Conservation (phyloP, 2,797 vertebrate species). For the Phalanger gymnotis region DNA sequence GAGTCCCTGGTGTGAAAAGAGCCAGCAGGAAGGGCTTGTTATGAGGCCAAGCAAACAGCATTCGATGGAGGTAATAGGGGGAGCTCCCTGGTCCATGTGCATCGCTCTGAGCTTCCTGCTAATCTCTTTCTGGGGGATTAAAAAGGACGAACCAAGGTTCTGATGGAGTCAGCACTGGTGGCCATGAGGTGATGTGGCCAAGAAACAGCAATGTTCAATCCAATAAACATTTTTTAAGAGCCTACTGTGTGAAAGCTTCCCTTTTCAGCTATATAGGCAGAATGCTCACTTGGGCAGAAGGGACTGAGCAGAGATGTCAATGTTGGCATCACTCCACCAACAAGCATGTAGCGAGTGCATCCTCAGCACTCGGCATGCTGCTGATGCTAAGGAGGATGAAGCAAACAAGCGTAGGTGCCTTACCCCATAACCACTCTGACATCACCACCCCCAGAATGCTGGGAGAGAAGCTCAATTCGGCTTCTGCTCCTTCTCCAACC, state of each 20-base stretch:
- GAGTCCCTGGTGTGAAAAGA: background rate
- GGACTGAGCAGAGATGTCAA: background rate
- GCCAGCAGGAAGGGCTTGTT: background rate
- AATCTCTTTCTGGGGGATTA: constrained; percentile 38
- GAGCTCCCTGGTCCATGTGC: background rate
- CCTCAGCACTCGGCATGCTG: background rate
- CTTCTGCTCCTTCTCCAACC: background rate
- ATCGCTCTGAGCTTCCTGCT: background rate
- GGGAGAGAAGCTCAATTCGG: background rate
- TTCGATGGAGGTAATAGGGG: constrained; percentile 41
- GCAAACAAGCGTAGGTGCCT: background rate
- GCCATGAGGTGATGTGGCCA: background rate
- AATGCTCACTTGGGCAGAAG: background rate
- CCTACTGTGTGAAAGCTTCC: background rate
- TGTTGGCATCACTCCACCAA: background rate
- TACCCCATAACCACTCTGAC: too few species aligned
- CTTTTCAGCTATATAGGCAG: background rate
- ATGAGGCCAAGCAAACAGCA: constrained; percentile 17
- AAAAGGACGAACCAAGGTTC: constrained; percentile 1
- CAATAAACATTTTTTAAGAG: background rate
- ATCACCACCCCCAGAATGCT: background rate
- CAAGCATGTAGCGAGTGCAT: background rate
- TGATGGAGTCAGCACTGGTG: background rate
- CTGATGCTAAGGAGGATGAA: background rate
- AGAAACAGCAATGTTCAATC: background rate